Evolutionary conservation across 23 tunicate species (phyloP).

Genomic region (Styela clava): DNA sequence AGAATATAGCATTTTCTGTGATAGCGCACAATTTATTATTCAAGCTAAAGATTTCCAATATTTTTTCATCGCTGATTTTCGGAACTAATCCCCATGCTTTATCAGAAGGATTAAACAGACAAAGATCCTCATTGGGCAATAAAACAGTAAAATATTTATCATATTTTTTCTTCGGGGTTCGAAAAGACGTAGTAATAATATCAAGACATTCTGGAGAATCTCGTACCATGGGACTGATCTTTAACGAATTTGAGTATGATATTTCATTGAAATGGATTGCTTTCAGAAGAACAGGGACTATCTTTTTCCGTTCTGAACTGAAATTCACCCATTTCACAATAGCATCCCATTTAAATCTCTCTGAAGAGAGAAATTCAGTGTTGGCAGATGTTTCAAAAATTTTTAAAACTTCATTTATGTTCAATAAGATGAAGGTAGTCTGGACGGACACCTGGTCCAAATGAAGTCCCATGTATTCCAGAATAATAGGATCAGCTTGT

Average conservation of each 20-base stretch:
- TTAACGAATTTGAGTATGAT: background rate
- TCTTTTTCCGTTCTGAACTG: background rate
- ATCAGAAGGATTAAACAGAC: background rate
- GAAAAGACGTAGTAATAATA: background rate
- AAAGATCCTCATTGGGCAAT: background rate
- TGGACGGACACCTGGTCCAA: background rate
- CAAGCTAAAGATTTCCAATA: background rate
- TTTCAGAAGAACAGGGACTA: background rate
- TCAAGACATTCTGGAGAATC: background rate
- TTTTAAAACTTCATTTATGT: background rate
- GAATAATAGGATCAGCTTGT: background rate
- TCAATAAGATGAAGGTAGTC: background rate
- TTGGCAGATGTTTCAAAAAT: background rate
- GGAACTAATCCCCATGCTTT: background rate
- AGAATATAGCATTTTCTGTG: background rate
- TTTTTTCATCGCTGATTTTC: background rate
- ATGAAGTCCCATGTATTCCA: background rate
- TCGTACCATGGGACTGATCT: background rate
- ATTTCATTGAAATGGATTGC: background rate
- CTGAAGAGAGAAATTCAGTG: background rate
- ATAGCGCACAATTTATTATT: background rate
- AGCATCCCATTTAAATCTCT: background rate
- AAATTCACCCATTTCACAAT: background rate
- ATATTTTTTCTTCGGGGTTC: background rate
- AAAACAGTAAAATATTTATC: background rate